Evolutionary conservation across 2,888 invertebrate genomes (phyloP).

Genomic region (Calameuta pallipes): DNA sequence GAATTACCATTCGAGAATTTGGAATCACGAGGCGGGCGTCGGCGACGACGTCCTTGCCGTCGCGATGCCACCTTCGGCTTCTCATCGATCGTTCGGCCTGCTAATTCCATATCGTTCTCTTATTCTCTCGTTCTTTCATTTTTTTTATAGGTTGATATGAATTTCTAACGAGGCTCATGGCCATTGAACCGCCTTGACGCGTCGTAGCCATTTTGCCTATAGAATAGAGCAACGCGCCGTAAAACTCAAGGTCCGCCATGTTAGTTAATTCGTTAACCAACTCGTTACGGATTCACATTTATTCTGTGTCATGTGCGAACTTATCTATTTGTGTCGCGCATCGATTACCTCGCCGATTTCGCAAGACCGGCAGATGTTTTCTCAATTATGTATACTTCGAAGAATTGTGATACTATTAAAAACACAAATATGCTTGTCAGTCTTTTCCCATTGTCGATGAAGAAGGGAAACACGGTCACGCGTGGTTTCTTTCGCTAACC

Average conservation of each 20-base stretch:
- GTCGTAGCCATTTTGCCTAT: not conserved
- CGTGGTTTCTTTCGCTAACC: conserved; percentile 27
- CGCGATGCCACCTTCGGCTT: not conserved
- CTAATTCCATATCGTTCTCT: not conserved
- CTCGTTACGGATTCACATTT: not conserved
- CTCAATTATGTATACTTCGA: not conserved
- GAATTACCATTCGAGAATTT: not conserved
- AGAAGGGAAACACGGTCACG: conserved; percentile 18
- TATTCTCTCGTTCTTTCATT: conserved; percentile 15
- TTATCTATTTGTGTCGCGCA: not conserved
- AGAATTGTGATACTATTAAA: not conserved
- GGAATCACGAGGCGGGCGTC: not conserved
- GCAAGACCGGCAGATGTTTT: not conserved
- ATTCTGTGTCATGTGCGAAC: not conserved
- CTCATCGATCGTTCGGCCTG: not conserved
- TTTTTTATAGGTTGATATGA: conserved; percentile 25
- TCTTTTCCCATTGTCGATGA: not conserved
- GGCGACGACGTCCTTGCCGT: not conserved
- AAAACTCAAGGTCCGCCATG: not conserved
- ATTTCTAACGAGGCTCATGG: conserved; percentile 3
- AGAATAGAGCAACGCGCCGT: not conserved
- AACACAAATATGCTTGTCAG: not conserved
- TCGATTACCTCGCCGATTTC: not conserved
- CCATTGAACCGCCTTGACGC: not conserved
- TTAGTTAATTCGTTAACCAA: not conserved